phyloP scores from a whole-genome alignment of 1,140 invertebrate genomes.

The Nasonia vitripennis region DNA sequence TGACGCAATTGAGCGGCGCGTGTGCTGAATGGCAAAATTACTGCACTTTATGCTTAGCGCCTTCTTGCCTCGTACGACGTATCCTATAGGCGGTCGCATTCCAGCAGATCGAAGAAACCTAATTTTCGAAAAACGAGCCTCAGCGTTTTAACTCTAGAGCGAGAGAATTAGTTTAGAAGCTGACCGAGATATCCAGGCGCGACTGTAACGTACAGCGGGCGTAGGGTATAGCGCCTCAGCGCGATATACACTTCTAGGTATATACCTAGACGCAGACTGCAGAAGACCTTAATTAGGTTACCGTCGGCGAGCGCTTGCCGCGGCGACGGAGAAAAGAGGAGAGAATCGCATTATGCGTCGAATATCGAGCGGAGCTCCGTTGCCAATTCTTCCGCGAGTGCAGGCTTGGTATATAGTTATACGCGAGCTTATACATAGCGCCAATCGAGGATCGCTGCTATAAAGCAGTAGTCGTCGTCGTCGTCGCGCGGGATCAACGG shows the following conservation, averaged over 20 bases:
- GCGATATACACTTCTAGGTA: too few species aligned
- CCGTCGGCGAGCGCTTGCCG: not conserved
- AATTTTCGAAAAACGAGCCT: too few species aligned
- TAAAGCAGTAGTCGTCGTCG: not conserved
- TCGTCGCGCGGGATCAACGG: conserved; percentile 6
- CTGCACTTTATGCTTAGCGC: not conserved
- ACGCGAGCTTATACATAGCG: not conserved
- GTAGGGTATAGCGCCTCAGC: not conserved
- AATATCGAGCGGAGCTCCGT: not conserved
- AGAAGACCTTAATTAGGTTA: not conserved
- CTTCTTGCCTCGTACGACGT: too few species aligned
- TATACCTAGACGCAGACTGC: not conserved
- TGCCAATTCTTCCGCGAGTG: not conserved
- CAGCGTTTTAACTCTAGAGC: not conserved
- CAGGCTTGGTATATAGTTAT: not conserved
- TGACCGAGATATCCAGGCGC: conserved; percentile 2
- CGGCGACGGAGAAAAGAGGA: not conserved
- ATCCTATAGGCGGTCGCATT: too few species aligned
- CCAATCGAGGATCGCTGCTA: too few species aligned
- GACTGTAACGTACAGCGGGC: not conserved
- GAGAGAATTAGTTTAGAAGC: not conserved
- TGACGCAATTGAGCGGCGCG: conserved; percentile 25
- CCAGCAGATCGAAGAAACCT: too few species aligned
- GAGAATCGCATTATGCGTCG: conserved; percentile 6
- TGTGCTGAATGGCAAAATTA: conserved; percentile 25